Base-by-base conservation (phyloP, 2,888 invertebrate genomes). In the Chaetoderma sp. region DNA sequence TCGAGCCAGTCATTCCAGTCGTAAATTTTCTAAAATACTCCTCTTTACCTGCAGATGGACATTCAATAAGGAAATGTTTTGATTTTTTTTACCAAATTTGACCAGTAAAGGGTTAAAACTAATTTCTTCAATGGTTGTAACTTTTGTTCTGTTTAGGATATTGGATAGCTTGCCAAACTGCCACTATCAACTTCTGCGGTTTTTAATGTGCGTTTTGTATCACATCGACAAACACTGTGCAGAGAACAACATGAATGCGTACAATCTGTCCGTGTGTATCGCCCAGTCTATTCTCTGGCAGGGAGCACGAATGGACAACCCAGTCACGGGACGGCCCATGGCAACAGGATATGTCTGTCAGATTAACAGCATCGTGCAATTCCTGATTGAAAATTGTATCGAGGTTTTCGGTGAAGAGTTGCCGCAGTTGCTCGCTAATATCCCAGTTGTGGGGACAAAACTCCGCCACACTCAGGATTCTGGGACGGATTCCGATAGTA, bases 241-340 rank as follows among this genome's bases (percentile, higher is more conserved):
- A 2, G 80, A 91, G 71, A 95, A 95, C 82, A 90, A 94, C 67
- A 96, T 96, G 95, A 93, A 93, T 58, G 91, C 94, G 4, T 91
- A 91, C 83, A 95, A 95, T 85, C 89, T 96, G 78, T 94, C 94
- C 30, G 93, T 95, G 27, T 96, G 95, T 82, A 93, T 95, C 50
- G 94, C 94, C 0, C 95, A 94, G 5, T 93, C 93, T 75, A 88
- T 95, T 42, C 88, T 95, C 10, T n/a, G n/a, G n/a, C n/a, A n/a
- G n/a, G n/a, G n/a, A n/a, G n/a, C n/a, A n/a, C 10, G 30, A 13
- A 33, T 21, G 2, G 32, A 52, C 4, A 23, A 33, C 28, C n/a
- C 27, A 4, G 28, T 10, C 52, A n/a, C 49, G 13, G 21, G 13
- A 25, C 27, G n/a, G 28, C 52, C 27, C 16, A 18, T 2, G 2